Evolutionary conservation across 1,140 invertebrate genomes (phyloP), one percentile per base, ranked within the genome.

Genomic region (Oedothorax gibbosus): DNA sequence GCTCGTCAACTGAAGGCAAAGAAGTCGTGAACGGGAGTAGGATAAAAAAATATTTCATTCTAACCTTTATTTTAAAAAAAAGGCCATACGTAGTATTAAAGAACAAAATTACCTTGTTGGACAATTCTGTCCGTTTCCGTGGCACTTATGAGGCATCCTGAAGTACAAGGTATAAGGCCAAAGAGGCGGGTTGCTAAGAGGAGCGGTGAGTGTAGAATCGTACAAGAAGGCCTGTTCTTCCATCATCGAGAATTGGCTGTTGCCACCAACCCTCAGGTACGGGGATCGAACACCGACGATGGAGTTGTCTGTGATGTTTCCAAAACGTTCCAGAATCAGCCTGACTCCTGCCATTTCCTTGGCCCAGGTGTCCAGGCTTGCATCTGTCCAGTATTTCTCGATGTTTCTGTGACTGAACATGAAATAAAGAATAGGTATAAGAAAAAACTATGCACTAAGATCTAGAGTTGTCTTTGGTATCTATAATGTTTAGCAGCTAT

Each of bases 121-220:
- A 88, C 96, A 98, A 88, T 95, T 96, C 90, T 98, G 96, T 57
- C 88, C 88, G 76, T 98, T 98, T 84, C 97, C 97, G 89, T 98
- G 96, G 89, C 97, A 98, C 76, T 95, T 93, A 89, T 97, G 96
- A 0, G 97, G 97, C 96, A 98, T 98, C 80, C 96, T 93, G 93
- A 97, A 98, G 92, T 98, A 98, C 93, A 99, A 96, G 84, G 97
- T 98, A 92, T 98, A 99, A 7, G 97, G 97, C 97, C 97, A 99
- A 50, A 98, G 93, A 20, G 97, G 97, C 14, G 95, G 96, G 88
- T 98, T 97, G 86, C 95, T 96, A 15, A 98, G 91, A 5, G 96
- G 95, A 14, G 96, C 96, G 0, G 96, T 98, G 89, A 99, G 98
- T n/a, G 97, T 97, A 9, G 97, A 97, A 89, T 98, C 97, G 90